Evolutionary conservation across 2,113 vertebrate species (phyloP).

Genomic region (Chaenocephalus aceratus): DNA sequence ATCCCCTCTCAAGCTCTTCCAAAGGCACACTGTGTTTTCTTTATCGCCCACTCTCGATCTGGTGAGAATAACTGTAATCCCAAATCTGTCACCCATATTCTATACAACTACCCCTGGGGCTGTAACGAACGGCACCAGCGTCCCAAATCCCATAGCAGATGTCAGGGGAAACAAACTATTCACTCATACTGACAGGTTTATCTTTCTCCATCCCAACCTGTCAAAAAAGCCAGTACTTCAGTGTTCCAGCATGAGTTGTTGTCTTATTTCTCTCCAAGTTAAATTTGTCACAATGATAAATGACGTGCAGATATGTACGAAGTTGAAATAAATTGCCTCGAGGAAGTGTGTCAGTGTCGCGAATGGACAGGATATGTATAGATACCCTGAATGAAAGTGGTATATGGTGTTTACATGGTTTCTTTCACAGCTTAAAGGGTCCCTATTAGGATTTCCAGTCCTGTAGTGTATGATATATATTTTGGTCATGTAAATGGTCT

Average conservation of each 20-base stretch:
- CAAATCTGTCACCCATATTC: slow-evolving; percentile 57
- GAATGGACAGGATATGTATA: slow-evolving; percentile 18
- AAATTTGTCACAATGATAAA: slow-evolving; percentile 58
- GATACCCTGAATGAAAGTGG: slow-evolving; percentile 14
- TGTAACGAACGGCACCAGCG: slow-evolving; percentile 42
- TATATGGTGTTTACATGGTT: not conserved
- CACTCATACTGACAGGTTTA: slow-evolving; percentile 76
- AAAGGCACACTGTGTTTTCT: slow-evolving; percentile 25
- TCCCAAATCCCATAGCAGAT: slow-evolving; percentile 58
- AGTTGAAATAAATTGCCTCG: slow-evolving; percentile 17
- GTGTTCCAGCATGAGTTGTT: slow-evolving; percentile 46
- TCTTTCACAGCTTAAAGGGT: not conserved
- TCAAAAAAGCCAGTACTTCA: slow-evolving; percentile 68
- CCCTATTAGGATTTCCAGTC: no score
- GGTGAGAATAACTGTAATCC: slow-evolving; percentile 57
- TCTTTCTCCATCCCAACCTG: slow-evolving; percentile 66
- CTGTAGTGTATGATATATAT: no score
- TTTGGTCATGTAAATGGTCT: no score
- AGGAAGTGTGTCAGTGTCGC: slow-evolving; percentile 24
- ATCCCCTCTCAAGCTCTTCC: slow-evolving; percentile 13
- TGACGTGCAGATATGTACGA: slow-evolving; percentile 10
- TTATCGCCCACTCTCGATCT: slow-evolving; percentile 59
- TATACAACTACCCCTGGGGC: slow-evolving; percentile 55
- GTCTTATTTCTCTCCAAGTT: slow-evolving; percentile 40
- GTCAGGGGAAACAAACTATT: slow-evolving; percentile 70